Evolutionary conservation across 2,113 vertebrate genomes (phyloP).

Genomic region (Tyrannus savana): DNA sequence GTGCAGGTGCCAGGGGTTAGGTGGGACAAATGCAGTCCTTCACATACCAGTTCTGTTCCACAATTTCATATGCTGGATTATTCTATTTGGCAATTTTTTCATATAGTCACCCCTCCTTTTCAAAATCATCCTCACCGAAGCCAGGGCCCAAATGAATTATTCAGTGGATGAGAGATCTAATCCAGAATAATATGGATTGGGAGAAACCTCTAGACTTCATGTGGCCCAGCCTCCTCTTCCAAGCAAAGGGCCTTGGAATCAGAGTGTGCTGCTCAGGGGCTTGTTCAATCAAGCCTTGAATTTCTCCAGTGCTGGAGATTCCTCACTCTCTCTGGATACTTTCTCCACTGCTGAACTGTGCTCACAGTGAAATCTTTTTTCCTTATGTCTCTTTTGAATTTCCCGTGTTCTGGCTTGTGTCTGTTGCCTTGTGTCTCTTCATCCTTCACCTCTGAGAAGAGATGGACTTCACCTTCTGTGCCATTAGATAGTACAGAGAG

Average conservation of each 20-base stretch:
- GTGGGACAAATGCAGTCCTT: neutral
- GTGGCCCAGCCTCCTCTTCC: neutral
- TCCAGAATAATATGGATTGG: neutral
- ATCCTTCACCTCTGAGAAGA: neutral
- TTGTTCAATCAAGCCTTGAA: neutral
- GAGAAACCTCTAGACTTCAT: neutral
- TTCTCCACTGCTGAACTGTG: neutral
- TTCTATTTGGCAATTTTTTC: neutral
- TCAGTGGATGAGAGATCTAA: neutral
- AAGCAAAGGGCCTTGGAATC: neutral
- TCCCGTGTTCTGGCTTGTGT: neutral
- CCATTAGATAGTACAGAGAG: neutral
- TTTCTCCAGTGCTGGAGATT: neutral
- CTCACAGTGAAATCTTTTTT: neutral
- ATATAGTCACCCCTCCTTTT: neutral
- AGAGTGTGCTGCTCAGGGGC: neutral
- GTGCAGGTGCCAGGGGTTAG: neutral
- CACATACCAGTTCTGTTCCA: neutral
- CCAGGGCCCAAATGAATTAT: neutral
- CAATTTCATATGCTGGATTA: neutral
- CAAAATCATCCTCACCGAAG: neutral
- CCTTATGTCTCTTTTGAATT: neutral
- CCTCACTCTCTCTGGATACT: neutral
- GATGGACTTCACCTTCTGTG: neutral
- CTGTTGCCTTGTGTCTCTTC: neutral